phyloP scores from a whole-genome alignment of 2,113 vertebrate species.

The Chrysochloris asiatica region DNA sequence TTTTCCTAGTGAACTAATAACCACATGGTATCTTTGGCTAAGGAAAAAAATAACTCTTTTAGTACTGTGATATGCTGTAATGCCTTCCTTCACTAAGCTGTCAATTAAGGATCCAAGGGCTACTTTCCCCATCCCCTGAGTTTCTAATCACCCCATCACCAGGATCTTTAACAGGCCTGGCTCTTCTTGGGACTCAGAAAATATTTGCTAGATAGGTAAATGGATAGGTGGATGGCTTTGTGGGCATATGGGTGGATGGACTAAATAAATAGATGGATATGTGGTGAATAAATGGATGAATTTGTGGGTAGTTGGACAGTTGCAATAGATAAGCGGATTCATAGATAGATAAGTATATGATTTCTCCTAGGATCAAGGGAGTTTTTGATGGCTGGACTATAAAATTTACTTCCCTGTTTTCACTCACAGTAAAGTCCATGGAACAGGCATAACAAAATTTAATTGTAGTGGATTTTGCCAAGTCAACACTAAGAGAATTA shows the following conservation, averaged over 20 bases:
- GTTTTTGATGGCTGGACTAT: background rate
- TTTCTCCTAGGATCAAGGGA: background rate
- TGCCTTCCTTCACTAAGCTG: background rate
- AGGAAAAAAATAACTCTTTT: background rate
- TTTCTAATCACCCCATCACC: background rate
- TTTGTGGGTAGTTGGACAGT: background rate
- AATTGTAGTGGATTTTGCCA: background rate
- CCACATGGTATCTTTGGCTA: background rate
- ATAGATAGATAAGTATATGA: background rate
- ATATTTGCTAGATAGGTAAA: background rate
- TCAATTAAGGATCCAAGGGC: background rate
- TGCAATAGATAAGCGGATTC: background rate
- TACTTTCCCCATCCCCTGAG: no score
- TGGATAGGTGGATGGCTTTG: background rate
- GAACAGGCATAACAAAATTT: conserved; percentile 21
- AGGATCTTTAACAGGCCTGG: background rate
- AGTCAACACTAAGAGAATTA: conserved; percentile 32
- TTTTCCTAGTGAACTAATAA: background rate
- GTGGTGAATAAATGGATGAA: background rate
- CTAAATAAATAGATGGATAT: background rate
- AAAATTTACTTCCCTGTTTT: conserved; percentile 44
- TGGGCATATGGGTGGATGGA: background rate
- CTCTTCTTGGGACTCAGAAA: background rate
- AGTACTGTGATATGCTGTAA: background rate
- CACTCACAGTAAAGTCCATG: background rate